A percentile compares a stretch with the other conserved stretches of the same genome.
These are phyloP conservation scores for Metopolophium dirhodum DNA, from an alignment of 1,140 invertebrate genomes.

Conservation along the genomic window DNA sequence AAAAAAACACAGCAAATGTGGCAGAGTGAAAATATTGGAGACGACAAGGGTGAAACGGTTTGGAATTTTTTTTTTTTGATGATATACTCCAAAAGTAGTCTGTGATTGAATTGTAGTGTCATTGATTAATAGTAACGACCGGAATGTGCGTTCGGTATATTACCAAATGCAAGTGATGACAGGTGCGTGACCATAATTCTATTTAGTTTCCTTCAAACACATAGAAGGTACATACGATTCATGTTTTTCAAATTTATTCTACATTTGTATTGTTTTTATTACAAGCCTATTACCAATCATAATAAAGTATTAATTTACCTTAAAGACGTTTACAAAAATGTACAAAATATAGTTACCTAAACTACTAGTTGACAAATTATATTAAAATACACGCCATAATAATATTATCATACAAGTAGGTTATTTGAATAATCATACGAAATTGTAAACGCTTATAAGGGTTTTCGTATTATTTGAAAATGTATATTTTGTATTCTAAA, in stretches of 20 bases:
- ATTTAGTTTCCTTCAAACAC: background rate
- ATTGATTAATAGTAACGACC: background rate
- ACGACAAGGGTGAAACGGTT: slow-evolving; percentile 8
- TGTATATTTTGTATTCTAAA: background rate
- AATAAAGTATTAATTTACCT: background rate
- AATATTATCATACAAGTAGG: background rate
- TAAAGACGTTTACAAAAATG: background rate
- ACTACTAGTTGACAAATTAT: background rate
- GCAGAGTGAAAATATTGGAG: background rate
- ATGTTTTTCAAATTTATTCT: background rate
- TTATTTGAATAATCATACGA: background rate
- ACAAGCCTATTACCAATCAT: background rate
- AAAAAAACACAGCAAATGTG: background rate
- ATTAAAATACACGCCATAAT: background rate
- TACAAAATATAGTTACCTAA: background rate
- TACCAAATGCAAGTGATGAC: background rate
- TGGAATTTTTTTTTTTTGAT: background rate
- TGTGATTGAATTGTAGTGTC: background rate
- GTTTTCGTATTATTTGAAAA: background rate
- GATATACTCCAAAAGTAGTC: slow-evolving; percentile 1
- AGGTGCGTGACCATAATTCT: background rate
- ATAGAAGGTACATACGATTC: background rate
- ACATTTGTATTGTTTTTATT: background rate
- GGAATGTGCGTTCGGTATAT: background rate
- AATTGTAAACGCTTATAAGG: background rate